A percentile compares a stretch with the other conserved stretches of the same genome.
Evolutionary conservation across 2,797 vertebrate species (phyloP).

Genomic region (Mycteria americana): DNA sequence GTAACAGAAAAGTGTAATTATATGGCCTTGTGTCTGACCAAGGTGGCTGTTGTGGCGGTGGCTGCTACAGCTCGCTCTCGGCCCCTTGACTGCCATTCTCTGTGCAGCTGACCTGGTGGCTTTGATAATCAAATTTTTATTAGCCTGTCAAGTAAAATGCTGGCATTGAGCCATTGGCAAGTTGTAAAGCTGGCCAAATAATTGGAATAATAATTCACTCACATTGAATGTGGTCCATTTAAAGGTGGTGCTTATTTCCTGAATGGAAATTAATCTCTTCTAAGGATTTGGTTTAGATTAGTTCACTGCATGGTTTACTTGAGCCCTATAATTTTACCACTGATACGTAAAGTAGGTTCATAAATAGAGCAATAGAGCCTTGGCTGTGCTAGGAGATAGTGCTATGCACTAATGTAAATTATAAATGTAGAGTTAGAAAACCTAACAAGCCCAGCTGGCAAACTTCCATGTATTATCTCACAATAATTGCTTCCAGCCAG

Average conservation of each 20-base stretch:
- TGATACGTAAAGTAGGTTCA: background rate
- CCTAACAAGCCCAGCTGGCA: background rate
- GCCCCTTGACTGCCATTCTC: background rate
- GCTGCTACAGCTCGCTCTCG: background rate
- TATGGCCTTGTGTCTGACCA: background rate
- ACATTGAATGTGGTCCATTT: background rate
- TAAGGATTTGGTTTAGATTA: slow-evolving; percentile 36
- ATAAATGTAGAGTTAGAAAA: background rate
- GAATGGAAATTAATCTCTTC: slow-evolving; percentile 31
- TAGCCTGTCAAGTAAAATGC: background rate
- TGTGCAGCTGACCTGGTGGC: background rate
- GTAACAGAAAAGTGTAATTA: background rate
- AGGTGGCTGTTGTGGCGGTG: background rate
- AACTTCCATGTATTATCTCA: slow-evolving; percentile 32
- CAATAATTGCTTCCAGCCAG: slow-evolving; percentile 40
- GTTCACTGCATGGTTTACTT: slow-evolving; percentile 18
- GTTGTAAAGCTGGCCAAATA: background rate
- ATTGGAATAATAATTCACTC: slow-evolving; percentile 35
- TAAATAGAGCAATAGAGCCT: slow-evolving; percentile 16
- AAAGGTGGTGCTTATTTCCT: slow-evolving; percentile 35
- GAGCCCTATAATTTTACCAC: slow-evolving; percentile 30
- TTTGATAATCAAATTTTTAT: slow-evolving; percentile 32
- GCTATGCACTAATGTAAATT: background rate
- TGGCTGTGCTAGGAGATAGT: background rate
- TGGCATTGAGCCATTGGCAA: slow-evolving; percentile 12